These are phyloP conservation scores for Scleropages formosus DNA, from an alignment of 2,797 vertebrate species.

Conservation along the genomic window DNA sequence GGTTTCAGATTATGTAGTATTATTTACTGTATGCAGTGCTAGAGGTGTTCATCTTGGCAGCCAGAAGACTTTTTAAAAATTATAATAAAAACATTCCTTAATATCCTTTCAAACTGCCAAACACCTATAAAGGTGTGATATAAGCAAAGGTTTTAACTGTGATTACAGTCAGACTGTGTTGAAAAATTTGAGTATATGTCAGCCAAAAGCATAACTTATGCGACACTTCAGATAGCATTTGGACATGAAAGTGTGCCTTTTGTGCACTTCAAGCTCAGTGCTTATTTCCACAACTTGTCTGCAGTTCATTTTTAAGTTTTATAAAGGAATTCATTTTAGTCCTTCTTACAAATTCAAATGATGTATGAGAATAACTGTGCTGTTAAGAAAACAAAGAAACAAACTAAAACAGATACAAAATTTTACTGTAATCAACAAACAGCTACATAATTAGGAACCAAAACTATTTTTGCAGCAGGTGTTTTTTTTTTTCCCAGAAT, in stretches of 20 bases:
- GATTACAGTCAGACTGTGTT: background rate
- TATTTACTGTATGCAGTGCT: background rate
- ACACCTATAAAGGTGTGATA: background rate
- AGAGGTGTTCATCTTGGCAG: background rate
- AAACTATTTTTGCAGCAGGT: no score
- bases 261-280: background rate
- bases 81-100: background rate
- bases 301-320: no score
- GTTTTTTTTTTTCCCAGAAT: no score
- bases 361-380: no score
- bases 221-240: background rate
- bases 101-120: background rate
- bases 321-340: no score
- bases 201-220: background rate
- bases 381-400: no score
- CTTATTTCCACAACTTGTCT: no score
- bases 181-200: background rate
- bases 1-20: background rate
- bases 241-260: background rate
- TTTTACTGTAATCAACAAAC: no score
- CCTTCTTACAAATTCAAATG: no score
- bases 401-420: no score
- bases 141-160: no score
- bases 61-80: background rate
- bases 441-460: no score